These are phyloP conservation scores for Bedellia somnulentella DNA, from an alignment of 2,888 invertebrate genomes.

Conservation along the genomic window DNA sequence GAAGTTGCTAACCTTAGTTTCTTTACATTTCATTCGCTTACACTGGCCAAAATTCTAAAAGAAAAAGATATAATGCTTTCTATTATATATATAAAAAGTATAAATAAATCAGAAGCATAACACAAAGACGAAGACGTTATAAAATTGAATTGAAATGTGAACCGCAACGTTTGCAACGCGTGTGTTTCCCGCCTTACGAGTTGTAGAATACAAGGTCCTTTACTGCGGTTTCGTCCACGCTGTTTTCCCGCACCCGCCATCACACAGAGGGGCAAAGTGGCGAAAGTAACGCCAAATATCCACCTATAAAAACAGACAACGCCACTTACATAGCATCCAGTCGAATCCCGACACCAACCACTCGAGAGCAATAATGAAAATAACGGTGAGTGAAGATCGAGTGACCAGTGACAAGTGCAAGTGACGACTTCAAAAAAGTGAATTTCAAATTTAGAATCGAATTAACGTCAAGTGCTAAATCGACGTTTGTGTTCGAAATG, in stretches of 20 bases:
- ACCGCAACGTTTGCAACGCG: slow-evolving; percentile 24
- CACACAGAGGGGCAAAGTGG: slow-evolving; percentile 38
- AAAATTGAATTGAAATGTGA: background rate
- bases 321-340: slow-evolving; percentile 40
- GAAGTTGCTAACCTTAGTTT: no score
- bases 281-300: slow-evolving; percentile 56
- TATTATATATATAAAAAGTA: no score
- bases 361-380: slow-evolving; percentile 54
- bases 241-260: slow-evolving; percentile 20
- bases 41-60: no score
- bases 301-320: slow-evolving; percentile 56
- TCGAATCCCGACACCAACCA: slow-evolving; percentile 51
- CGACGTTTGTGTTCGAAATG: slow-evolving; percentile 13
- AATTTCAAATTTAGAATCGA: slow-evolving; percentile 1
- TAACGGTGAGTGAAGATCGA: slow-evolving; percentile 37
- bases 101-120: no score
- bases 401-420: slow-evolving; percentile 19
- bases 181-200: slow-evolving; percentile 27
- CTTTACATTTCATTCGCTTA: no score
- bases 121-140: no score
- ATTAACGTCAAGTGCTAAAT: slow-evolving; percentile 19
- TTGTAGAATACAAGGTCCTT: slow-evolving; percentile 41
- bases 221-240: slow-evolving; percentile 15
- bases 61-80: no score
- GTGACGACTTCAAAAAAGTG: slow-evolving; percentile 52